These are phyloP conservation scores for Ectemnius cavifrons DNA, from an alignment of 2,888 invertebrate species.

Conservation along the genomic window DNA sequence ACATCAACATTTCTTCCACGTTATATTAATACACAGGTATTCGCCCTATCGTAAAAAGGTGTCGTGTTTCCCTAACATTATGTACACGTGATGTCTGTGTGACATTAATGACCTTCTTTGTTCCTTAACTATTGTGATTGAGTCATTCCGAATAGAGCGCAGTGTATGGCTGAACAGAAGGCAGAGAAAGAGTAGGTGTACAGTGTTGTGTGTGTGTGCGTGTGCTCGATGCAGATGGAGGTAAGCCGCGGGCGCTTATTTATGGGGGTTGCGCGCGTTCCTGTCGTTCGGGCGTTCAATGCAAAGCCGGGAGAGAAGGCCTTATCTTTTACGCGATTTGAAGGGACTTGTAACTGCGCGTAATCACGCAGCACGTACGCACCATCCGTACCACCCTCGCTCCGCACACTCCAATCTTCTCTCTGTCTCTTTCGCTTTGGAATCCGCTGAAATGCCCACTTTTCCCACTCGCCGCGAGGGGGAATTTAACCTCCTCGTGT, in stretches of 20 bases:
- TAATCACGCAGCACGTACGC: conserved; percentile 62
- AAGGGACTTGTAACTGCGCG: conserved; percentile 63
- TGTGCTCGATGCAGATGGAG: conserved; percentile 8
- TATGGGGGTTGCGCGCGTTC: conserved; percentile 59
- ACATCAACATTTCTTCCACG: too few species aligned
- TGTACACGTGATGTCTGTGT: too few species aligned
- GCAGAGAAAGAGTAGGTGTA: not conserved
- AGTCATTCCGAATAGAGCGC: conserved; percentile 23
- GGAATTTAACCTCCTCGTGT: conserved; percentile 35
- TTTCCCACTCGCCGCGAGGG: conserved; percentile 35
- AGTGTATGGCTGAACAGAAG: conserved; percentile 1
- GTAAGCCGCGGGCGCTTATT: conserved; percentile 52
- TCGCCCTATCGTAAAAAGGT: too few species aligned
- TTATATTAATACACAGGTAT: too few species aligned
- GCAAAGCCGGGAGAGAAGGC: conserved; percentile 51
- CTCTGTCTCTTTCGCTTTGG: conserved; percentile 53
- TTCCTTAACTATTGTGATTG: not conserved
- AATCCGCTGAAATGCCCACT: conserved; percentile 60
- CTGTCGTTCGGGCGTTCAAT: conserved; percentile 59
- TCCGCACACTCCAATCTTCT: too few species aligned
- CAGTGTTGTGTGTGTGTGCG: too few species aligned
- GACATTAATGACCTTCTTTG: too few species aligned
- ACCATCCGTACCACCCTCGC: conserved; percentile 2
- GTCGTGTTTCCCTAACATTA: too few species aligned
- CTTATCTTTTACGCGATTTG: conserved; percentile 69